Base-by-base conservation (phyloP, 2,888 invertebrate species). In the Monopis laevigella region DNA sequence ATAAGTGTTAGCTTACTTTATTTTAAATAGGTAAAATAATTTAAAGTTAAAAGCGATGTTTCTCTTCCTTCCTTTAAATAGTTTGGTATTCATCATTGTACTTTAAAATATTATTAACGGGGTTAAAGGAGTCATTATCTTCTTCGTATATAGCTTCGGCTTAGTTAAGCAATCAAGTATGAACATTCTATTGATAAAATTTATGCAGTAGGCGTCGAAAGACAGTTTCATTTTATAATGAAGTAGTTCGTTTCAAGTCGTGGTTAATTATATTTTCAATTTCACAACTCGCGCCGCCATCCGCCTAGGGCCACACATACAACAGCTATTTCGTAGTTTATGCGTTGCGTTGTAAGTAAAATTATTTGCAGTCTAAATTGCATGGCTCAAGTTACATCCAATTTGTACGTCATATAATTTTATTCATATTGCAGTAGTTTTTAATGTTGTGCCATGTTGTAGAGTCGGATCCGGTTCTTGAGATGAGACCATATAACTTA, bases 191-290 rank as follows among this genome's bases (percentile, higher is more conserved):
- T 48, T 45, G 48, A 47, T 46, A 49, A 51, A 52, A 61, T 58
- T 48, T 56, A 65, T 58, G 55, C 59, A 53, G 61, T 60, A 59
- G 60, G 59, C 62, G 59, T 62, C 48, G 58, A 56, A 63, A 63
- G 59, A 65, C 59, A 65, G 62, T 63, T 62, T 62, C 61, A 61
- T 66, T 63, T 65, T 59, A 65, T 65, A 66, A 72, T 65, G 56
- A 67, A 67, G 65, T 28, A 17, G 28, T 41, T 56, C 52, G 59
- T 68, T 53, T 56, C 55, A 51, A 58, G 55, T 64, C 58, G 51
- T 49, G 46, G 58, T 65, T 70, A 71, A 70, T 72, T 69, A 68
- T 65, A 65, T 68, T 75, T 73, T 69, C 66, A 71, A 73, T 71
- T 68, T 65, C 62, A 59, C 62, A 68, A 65, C 58, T 54, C 58